Base-by-base conservation (phyloP, 2,888 invertebrate genomes). In the Bombylius discolor region DNA sequence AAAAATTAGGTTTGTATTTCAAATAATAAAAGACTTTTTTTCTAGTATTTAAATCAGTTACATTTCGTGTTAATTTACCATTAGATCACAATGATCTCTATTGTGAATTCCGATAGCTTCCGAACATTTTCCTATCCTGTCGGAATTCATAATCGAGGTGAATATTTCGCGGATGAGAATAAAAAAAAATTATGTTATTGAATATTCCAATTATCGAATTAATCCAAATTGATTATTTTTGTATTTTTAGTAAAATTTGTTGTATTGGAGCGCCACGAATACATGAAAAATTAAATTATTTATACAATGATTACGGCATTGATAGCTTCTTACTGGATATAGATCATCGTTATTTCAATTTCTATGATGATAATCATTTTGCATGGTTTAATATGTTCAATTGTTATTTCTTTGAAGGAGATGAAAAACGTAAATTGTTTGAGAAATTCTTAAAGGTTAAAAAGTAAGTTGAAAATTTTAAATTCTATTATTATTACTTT, bases 331-430 rank as follows among this genome's bases (percentile, higher is more conserved):
- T 95, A 3, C 70, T 95, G 46, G 94, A 95, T 70, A 81, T 89
- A 60, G 94, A 95, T 71, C 79, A 80, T 39, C 79, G 94, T 66
- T 81, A 84, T 68, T 78, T 79, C 56, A 76, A 77, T 62, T 87
- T 87, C 65, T 79, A 82, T 62, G 77, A 79, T 0, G 79, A 83
- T 0, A 67, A 78, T 13, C 79, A 83, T 64, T 93, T 83, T 66
- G 80, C 85, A 36, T 86, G 85, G 80, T 95, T 89, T 73, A 96
- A 95, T 71, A 84, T 91, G 81, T 92, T 94, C 68, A 96, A 95
- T 68, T 82, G 92, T 71, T 82, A 89, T 67, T 87, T 94, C 67
- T 93, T 93, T 66, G 79, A 82, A 61, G 76, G 75, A 9, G 75
- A 77, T 53, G 76, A 80, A 39, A 79, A 81, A 56, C 73, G 77